Percentiles rank a stretch among this genome's conserved stretches.
These are phyloP conservation scores for Rhyzopertha dominica DNA, from an alignment of 1,140 invertebrate genomes.

Conservation along the genomic window DNA sequence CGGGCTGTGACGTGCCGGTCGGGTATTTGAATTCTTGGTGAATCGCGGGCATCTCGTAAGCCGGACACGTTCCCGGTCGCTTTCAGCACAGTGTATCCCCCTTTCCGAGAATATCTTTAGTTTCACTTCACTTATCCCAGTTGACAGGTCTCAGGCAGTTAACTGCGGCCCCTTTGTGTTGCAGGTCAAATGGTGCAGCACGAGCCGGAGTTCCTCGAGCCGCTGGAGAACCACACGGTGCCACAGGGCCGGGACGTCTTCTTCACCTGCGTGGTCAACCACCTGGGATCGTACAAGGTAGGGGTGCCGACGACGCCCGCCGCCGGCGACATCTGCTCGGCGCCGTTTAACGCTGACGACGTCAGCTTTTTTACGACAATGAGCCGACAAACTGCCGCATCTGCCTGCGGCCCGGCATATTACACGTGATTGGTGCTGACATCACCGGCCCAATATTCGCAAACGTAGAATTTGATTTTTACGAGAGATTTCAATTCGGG, in stretches of 20 bases:
- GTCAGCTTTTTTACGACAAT: constrained; percentile 24
- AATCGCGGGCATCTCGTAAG: constrained; percentile 29
- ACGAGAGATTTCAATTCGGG: too few species aligned
- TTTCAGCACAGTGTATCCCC: constrained; percentile 40
- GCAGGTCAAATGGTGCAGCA: constrained; percentile 45
- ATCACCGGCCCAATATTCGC: constrained; percentile 20
- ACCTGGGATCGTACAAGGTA: constrained; percentile 80
- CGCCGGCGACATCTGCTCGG: not conserved
- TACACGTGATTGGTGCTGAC: constrained; percentile 30
- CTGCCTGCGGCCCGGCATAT: constrained; percentile 27
- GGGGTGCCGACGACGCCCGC: constrained; percentile 11
- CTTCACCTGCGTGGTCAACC: constrained; percentile 85
- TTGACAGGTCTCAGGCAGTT: constrained; percentile 35
- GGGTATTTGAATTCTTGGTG: constrained; percentile 43
- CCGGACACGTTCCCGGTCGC: constrained; percentile 36
- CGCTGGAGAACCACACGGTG: constrained; percentile 82
- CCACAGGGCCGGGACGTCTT: constrained; percentile 79
- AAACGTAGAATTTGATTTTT: too few species aligned
- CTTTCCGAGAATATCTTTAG: constrained; percentile 39
- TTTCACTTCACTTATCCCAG: constrained; percentile 40
- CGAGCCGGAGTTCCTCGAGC: constrained; percentile 74
- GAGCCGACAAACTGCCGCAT: constrained; percentile 20
- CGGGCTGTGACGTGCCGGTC: constrained; percentile 38
- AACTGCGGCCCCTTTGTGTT: constrained; percentile 37
- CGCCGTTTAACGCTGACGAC: too few species aligned